A percentile compares a stretch with the other conserved stretches of the same genome.
These are phyloP conservation scores for Parus major DNA, from an alignment of 2,113 vertebrate genomes.

Conservation along the genomic window DNA sequence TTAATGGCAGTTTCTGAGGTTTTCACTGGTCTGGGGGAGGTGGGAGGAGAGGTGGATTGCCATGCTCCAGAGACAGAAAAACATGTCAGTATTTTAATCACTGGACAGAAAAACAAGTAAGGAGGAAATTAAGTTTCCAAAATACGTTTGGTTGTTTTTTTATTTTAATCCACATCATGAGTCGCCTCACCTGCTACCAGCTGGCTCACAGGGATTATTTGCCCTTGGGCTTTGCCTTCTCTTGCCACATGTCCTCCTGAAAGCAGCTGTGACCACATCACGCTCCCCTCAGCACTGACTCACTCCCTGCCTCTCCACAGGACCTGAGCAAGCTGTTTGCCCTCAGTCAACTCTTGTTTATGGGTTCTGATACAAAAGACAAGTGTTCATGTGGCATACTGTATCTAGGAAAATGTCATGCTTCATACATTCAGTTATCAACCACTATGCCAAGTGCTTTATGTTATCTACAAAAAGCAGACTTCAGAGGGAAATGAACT, in stretches of 20 bases:
- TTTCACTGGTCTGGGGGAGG: neutral
- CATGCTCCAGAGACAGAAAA: conserved; percentile 13
- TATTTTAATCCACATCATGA: neutral
- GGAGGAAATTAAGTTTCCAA: conserved; percentile 42
- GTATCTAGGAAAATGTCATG: conserved; percentile 71
- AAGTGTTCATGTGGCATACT: conserved; percentile 63
- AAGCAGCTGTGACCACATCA: conserved; percentile 1
- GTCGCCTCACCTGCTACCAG: neutral
- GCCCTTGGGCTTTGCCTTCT: neutral
- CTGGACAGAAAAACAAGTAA: conserved; percentile 17
- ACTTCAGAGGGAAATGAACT: conserved; percentile 74
- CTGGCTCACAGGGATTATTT: neutral
- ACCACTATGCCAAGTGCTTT: conserved; percentile 70
- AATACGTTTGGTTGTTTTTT: neutral
- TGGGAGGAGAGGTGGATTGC: neutral
- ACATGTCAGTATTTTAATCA: neutral
- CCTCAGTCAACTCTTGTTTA: conserved; percentile 56
- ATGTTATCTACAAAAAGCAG: conserved; percentile 76
- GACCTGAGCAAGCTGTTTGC: conserved; percentile 45
- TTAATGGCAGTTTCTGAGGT: neutral
- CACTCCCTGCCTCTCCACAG: neutral
- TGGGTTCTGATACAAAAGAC: conserved; percentile 59
- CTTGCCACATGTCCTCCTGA: neutral
- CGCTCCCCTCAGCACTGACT: neutral
- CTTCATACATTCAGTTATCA: conserved; percentile 73